These are phyloP conservation scores for Heliconius erato DNA, from an alignment of 2,888 invertebrate genomes.

Conservation along the genomic window DNA sequence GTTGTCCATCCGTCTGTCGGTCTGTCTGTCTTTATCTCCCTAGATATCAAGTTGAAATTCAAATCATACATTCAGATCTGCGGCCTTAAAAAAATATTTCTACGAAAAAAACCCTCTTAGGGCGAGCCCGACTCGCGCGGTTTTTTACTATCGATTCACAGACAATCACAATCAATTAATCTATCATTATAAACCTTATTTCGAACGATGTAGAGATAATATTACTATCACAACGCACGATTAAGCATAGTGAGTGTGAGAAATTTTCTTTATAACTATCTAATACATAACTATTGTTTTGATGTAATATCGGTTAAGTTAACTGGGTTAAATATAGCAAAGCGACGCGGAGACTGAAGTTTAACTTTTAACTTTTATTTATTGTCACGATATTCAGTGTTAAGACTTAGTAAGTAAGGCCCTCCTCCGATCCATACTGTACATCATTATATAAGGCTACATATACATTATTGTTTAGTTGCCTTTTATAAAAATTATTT, in stretches of 20 bases:
- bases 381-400: too few species aligned
- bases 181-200: slow-evolving; percentile 27
- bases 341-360: slow-evolving; percentile 21
- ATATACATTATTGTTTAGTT: background rate
- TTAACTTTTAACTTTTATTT: background rate
- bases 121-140: too few species aligned
- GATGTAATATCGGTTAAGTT: slow-evolving; percentile 42
- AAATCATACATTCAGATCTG: too few species aligned
- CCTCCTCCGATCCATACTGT: background rate
- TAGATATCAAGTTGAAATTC: too few species aligned
- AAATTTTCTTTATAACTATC: slow-evolving; percentile 41
- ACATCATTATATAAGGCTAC: background rate
- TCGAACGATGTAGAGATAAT: slow-evolving; percentile 37
- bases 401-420: too few species aligned
- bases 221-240: slow-evolving; percentile 42
- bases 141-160: slow-evolving; percentile 1
- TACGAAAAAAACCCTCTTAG: too few species aligned
- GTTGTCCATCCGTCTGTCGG: too few species aligned
- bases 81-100: too few species aligned
- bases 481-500: too few species aligned
- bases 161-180: slow-evolving; percentile 19
- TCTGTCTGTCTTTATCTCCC: too few species aligned
- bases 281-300: slow-evolving; percentile 45
- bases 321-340: slow-evolving; percentile 42
- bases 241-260: slow-evolving; percentile 43